Evolutionary conservation across 2,888 invertebrate genomes (phyloP), one percentile per base, ranked within the genome.

Genomic region (Cyaniris semiargus): DNA sequence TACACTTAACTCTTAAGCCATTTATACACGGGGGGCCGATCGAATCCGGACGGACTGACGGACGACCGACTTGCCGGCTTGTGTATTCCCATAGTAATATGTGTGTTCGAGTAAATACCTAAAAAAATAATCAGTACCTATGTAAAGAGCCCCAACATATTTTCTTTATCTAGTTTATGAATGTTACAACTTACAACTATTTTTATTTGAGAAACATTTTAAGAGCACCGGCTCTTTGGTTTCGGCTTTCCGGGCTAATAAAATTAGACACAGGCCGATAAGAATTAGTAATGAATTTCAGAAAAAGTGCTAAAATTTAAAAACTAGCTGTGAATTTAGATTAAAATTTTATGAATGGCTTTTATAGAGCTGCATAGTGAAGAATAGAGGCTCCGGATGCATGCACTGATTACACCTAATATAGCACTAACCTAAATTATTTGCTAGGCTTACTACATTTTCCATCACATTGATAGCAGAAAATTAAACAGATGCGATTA

Each of bases 261-360:
- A 18, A n/a, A 31, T 13, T 18, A 70, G 34, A 70, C 15, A 13
- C 15, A 15, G 6, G 27, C 31, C 5, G n/a, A 71, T 3, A 71
- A 34, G 8, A n/a, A 71, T 71, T 21, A n/a, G 38, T 21, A 38
- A 71, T 71, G 38, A 71, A 38, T 71, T 71, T 38, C n/a, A 38
- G 38, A 38, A n/a, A 70, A 38, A 38, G 38, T 23, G 44, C 38
- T 23, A 44, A 44, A 72, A 23, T 44, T 44, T 38, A 2, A 38
- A 38, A 71, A 71, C 13, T 21, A 13, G 31, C 21, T 72, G 38
- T 15, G 66, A 66, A 72, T 72, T 72, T 48, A 72, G 10, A 72
- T 27, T 72, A 23, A 44, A 72, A 72, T 72, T 71, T 71, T 38
- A 71, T 72, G 44, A 72, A 72, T 72, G 44, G 38, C 7, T 44